These are phyloP conservation scores for Eunapius fragilis DNA, from an alignment of 37 sponge, comb jelly and placozoan species.

Conservation along the genomic window DNA sequence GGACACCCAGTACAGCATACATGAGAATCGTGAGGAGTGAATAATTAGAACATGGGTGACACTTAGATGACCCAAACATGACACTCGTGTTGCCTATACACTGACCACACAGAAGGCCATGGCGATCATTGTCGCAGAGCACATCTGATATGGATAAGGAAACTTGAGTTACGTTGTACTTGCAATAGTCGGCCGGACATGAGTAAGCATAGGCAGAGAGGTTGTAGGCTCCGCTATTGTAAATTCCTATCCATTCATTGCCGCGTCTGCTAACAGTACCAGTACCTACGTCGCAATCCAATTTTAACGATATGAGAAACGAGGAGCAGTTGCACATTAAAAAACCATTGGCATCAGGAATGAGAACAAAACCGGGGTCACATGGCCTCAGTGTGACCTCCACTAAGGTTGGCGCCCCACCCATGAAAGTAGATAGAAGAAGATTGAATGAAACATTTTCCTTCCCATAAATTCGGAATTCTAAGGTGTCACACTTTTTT, in stretches of 20 bases:
- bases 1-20: constrained; percentile 27
- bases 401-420: neutral
- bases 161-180: neutral
- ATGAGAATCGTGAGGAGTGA: constrained; percentile 30
- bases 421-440: neutral
- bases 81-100: constrained; percentile 42
- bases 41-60: constrained; percentile 32
- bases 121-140: constrained; percentile 21
- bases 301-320: too few species aligned
- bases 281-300: constrained; percentile 1
- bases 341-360: too few species aligned
- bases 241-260: constrained; percentile 17
- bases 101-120: constrained; percentile 58
- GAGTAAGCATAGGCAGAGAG: neutral
- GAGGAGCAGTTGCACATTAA: too few species aligned
- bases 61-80: constrained; percentile 43
- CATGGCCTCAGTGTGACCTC: too few species aligned
- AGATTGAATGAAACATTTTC: constrained; percentile 3
- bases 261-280: constrained; percentile 15
- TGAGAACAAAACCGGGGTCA: too few species aligned
- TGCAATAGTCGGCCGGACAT: constrained; percentile 38
- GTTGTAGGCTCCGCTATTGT: too few species aligned
- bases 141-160: constrained; percentile 3
- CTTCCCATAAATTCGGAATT: constrained; percentile 11
- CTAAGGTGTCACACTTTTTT: constrained; percentile 2